Evolutionary conservation across 2,113 vertebrate genomes (phyloP).

Genomic region (Meles meles): DNA sequence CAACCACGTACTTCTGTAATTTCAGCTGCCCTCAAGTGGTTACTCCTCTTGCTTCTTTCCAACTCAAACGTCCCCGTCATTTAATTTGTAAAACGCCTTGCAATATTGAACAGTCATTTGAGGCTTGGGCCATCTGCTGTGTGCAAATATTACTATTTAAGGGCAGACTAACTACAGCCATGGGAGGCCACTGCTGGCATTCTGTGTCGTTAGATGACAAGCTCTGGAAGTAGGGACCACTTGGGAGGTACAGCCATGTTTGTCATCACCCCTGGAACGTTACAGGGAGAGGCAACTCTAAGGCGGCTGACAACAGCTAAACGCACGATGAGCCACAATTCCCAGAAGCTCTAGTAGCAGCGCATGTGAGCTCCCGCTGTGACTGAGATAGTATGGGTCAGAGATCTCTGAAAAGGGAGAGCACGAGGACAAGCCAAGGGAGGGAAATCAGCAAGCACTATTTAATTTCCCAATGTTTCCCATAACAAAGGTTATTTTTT

Average conservation of each 20-base stretch:
- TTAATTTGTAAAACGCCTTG: conserved; percentile 21
- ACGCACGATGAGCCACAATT: conserved; percentile 12
- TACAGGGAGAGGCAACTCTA: not conserved
- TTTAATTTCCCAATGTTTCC: conserved; percentile 36
- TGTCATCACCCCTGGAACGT: not conserved
- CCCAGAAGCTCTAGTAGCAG: not conserved
- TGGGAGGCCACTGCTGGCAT: not conserved
- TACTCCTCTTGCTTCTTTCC: not conserved
- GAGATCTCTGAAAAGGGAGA: not conserved
- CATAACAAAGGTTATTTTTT: conserved; percentile 28
- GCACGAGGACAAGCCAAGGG: not conserved
- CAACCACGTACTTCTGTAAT: not conserved
- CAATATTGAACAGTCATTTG: conserved; percentile 14
- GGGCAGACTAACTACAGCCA: not conserved
- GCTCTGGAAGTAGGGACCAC: not conserved
- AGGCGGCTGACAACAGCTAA: not conserved
- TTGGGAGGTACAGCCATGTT: not conserved
- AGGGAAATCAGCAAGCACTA: not conserved
- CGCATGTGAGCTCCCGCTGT: not conserved
- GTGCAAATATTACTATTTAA: not conserved
- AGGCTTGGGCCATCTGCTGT: not conserved
- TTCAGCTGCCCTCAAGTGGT: not conserved
- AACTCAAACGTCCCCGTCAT: not conserved
- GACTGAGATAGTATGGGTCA: not conserved
- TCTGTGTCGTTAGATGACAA: not conserved